Evolutionary conservation across 1,140 invertebrate species (phyloP).

Genomic region (Aphelinus certus): DNA sequence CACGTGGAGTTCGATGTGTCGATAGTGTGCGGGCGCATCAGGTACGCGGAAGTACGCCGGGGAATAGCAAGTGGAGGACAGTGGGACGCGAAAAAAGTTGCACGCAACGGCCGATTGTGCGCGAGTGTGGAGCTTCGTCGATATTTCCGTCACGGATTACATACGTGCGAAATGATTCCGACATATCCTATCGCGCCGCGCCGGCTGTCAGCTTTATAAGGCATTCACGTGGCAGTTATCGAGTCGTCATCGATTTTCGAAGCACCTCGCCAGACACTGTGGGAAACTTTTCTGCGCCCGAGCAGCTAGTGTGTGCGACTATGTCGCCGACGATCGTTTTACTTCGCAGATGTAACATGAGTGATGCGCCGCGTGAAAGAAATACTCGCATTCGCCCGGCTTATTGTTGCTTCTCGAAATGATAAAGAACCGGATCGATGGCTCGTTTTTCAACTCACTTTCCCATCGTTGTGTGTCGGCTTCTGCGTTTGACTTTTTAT

Average conservation of each 20-base stretch:
- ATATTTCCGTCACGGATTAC: constrained; percentile 56
- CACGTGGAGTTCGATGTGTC: no score
- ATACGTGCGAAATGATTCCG: constrained; percentile 59
- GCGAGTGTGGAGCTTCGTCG: constrained; percentile 35
- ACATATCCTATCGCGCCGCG: constrained; percentile 30
- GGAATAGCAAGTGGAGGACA: constrained; percentile 56
- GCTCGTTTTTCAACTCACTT: no score
- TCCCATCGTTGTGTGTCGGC: no score
- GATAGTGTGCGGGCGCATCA: constrained; percentile 35
- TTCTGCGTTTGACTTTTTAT: no score
- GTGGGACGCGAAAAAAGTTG: constrained; percentile 41
- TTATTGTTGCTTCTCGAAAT: no score
- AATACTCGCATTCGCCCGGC: background rate
- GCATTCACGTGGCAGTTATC: constrained; percentile 14
- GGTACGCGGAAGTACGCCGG: constrained; percentile 59
- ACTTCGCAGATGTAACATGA: background rate
- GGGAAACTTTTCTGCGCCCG: constrained; percentile 16
- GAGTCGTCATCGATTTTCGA: constrained; percentile 27
- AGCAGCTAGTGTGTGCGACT: no score
- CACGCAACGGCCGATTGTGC: background rate
- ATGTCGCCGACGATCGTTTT: no score
- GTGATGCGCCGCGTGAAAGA: constrained; percentile 10
- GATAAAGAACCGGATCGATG: no score
- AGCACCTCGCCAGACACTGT: constrained; percentile 25
- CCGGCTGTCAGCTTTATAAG: constrained; percentile 30